A percentile compares a stretch with the other conserved stretches of the same genome.
phyloP scores from a whole-genome alignment of 2,113 vertebrate genomes.

The Tychaedon coryphoeus region DNA sequence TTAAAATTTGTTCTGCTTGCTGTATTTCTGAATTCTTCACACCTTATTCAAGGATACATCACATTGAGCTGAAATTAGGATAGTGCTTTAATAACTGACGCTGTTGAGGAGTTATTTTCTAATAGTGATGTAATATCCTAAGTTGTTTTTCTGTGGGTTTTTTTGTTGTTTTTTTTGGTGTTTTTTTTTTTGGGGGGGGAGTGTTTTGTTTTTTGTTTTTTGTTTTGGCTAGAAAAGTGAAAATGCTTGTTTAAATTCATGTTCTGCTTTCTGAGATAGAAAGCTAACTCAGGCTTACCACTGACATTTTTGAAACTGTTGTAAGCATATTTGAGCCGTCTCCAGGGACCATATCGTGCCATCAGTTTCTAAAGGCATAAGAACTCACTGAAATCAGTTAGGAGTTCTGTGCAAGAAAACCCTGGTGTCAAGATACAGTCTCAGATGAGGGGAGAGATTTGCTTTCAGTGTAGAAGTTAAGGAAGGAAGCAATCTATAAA shows the following conservation, averaged over 20 bases:
- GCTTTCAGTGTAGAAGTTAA: neutral
- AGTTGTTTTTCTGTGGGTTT: no score
- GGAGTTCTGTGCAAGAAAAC: neutral
- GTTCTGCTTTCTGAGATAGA: neutral
- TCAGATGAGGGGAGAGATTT: neutral
- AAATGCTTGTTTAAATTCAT: conserved; percentile 34
- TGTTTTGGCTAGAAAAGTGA: neutral
- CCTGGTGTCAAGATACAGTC: neutral
- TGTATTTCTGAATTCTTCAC: neutral
- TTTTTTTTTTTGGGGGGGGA: no score
- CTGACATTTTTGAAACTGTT: conserved; percentile 41
- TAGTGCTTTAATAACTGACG: neutral
- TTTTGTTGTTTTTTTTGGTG: neutral
- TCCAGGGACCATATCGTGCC: conserved; percentile 21
- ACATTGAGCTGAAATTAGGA: neutral
- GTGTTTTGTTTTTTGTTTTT: no score
- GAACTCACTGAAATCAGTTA: neutral
- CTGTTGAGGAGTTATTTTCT: neutral
- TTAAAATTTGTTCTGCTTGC: neutral
- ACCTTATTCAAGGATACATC: neutral
- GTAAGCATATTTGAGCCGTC: neutral
- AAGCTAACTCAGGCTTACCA: conserved; percentile 23
- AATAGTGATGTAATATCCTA: neutral
- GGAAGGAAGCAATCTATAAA: neutral
- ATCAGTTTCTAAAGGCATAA: neutral